phyloP scores from a whole-genome alignment of 2,888 invertebrate species.

The Zelleria hepariella region DNA sequence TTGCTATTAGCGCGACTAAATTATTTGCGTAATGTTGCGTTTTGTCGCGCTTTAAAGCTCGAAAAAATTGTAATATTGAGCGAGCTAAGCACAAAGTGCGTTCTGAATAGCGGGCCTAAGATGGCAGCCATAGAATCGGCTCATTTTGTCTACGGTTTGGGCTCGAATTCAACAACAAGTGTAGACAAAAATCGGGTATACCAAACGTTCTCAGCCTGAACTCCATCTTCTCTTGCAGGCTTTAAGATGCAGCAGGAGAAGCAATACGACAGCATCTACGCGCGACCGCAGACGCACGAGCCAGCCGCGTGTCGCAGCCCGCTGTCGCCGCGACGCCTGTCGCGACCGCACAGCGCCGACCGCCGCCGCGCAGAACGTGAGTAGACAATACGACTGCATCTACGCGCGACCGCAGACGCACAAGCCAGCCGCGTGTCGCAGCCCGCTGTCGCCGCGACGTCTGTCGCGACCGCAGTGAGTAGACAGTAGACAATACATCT shows the following conservation, averaged over 20 bases:
- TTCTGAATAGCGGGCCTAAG: too few species aligned
- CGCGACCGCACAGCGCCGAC: conserved; percentile 75
- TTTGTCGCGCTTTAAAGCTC: too few species aligned
- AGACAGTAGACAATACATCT: conserved; percentile 51
- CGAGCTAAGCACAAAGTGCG: too few species aligned
- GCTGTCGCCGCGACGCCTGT: conserved; percentile 61
- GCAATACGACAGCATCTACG: conserved; percentile 54
- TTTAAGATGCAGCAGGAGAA: conserved; percentile 57
- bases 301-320: conserved; percentile 44
- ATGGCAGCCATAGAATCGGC: not conserved
- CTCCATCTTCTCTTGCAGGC: conserved; percentile 29
- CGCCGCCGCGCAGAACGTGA: conserved; percentile 66
- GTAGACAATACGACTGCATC: conserved; percentile 39
- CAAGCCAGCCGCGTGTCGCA: conserved; percentile 26
- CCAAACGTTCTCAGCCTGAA: too few species aligned
- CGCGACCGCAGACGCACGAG: conserved; percentile 64
- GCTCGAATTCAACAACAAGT: not conserved
- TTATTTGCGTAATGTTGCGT: too few species aligned
- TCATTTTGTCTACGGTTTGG: not conserved
- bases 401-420: conserved; percentile 72
- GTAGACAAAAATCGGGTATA: too few species aligned
- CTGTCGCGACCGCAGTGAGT: conserved; percentile 74
- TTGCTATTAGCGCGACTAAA: too few species aligned
- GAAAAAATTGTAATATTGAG: too few species aligned
- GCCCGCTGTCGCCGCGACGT: conserved; percentile 65